These are phyloP conservation scores for Bubo bubo DNA, from an alignment of 2,113 vertebrate genomes.

Conservation along the genomic window DNA sequence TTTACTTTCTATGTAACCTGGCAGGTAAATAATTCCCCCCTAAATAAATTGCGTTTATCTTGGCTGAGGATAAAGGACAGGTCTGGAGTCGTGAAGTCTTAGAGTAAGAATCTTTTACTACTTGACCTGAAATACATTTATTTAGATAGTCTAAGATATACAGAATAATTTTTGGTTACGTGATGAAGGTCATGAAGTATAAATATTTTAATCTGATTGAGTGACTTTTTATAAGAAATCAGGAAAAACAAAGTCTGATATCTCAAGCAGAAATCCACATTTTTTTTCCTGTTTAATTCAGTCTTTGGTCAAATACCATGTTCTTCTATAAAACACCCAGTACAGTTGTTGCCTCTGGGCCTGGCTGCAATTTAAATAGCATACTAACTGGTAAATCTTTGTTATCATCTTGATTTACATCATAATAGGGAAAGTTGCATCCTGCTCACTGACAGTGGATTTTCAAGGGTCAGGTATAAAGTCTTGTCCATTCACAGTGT, in stretches of 20 bases:
- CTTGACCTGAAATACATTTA: neutral
- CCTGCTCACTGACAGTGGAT: neutral
- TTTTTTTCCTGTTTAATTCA: neutral
- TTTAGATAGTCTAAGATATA: neutral
- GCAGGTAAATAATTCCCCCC: neutral
- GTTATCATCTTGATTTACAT: neutral
- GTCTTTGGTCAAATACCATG: neutral
- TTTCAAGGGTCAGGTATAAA: neutral
- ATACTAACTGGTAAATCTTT: neutral
- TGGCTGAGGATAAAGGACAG: neutral
- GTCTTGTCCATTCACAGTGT: neutral
- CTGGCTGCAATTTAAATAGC: neutral
- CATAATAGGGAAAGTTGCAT: neutral
- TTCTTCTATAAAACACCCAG: neutral
- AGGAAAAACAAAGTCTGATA: neutral
- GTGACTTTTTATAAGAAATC: neutral
- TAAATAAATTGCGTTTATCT: neutral
- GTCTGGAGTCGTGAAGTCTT: neutral
- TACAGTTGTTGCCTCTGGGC: neutral
- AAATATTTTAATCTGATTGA: neutral
- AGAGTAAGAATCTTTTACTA: neutral
- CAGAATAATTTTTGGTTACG: neutral
- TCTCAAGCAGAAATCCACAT: neutral
- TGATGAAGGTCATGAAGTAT: neutral
- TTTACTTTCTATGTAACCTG: neutral